These are phyloP conservation scores for Dissostichus mawsoni DNA, from an alignment of 2,113 vertebrate species.

Conservation along the genomic window DNA sequence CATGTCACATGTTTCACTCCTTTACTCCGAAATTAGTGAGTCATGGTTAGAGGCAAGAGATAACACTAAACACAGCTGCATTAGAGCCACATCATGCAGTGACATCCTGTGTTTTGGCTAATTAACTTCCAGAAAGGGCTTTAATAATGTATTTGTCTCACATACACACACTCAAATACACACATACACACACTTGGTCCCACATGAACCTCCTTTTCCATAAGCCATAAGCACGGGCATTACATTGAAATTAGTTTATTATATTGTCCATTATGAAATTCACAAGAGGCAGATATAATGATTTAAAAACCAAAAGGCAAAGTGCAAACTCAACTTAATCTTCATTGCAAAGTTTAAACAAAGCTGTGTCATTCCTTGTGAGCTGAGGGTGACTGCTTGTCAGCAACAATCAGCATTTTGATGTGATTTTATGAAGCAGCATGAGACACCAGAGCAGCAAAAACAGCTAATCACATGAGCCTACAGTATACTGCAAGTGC, in stretches of 20 bases:
- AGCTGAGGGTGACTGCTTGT: neutral
- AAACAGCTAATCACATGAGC: conserved; percentile 23
- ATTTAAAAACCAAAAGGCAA: neutral
- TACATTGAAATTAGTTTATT: neutral
- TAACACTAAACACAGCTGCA: neutral
- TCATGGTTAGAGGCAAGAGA: neutral
- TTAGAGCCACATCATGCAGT: neutral
- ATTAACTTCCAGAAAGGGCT: neutral
- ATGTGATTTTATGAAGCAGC: neutral
- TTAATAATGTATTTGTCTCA: neutral
- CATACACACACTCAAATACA: too few relatives aligned
- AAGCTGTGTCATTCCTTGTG: neutral
- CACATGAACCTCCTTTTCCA: neutral
- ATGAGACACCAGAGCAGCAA: neutral
- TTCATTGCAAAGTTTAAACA: neutral
- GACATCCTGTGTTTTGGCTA: neutral
- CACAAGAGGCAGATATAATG: neutral
- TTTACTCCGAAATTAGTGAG: neutral
- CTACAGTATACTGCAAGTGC: conserved; percentile 15
- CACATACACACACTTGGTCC: neutral
- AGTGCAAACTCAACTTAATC: neutral
- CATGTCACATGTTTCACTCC: neutral
- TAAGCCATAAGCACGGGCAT: neutral
- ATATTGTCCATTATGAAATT: neutral
- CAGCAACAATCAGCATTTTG: neutral